Evolutionary conservation across 2,113 vertebrate species (phyloP).

Genomic region (Nycticryphes semicollaris): DNA sequence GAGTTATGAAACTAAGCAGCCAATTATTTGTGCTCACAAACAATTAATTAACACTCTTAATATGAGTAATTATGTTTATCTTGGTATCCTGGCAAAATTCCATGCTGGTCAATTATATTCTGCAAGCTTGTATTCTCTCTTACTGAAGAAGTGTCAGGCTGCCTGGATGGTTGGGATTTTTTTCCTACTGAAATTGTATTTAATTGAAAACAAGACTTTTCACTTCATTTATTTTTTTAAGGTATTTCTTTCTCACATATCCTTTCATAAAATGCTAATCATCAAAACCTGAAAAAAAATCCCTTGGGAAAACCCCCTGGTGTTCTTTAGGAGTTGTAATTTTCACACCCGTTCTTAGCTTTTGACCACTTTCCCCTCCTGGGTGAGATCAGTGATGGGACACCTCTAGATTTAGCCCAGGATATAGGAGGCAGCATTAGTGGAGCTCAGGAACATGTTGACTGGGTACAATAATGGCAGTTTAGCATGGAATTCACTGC

Average conservation of each 20-base stretch:
- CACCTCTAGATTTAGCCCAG: not conserved
- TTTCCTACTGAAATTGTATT: not conserved
- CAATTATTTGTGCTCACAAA: constrained; percentile 25
- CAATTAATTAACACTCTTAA: constrained; percentile 51
- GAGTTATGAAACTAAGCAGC: not conserved
- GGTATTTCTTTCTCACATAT: not conserved
- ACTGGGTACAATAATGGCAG: rapidly evolving
- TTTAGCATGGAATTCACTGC: too few relatives aligned
- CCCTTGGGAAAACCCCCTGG: not conserved
- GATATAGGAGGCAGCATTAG: not conserved
- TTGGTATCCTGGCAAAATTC: constrained; percentile 37
- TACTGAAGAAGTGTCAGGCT: not conserved
- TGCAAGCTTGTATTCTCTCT: not conserved
- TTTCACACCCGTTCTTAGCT: not conserved
- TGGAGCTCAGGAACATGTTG: not conserved
- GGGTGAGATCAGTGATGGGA: not conserved
- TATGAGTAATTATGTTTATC: constrained; percentile 46
- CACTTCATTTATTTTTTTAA: not conserved
- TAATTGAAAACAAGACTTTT: not conserved
- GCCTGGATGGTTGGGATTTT: not conserved
- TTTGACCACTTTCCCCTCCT: not conserved
- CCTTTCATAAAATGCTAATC: not conserved
- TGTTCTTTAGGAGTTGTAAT: not conserved
- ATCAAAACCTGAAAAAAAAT: not conserved
- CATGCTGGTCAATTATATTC: constrained; percentile 8